Evolutionary conservation across 2,113 vertebrate species (phyloP), one percentile per base, ranked within the genome.

Genomic region (Jacana jacana): DNA sequence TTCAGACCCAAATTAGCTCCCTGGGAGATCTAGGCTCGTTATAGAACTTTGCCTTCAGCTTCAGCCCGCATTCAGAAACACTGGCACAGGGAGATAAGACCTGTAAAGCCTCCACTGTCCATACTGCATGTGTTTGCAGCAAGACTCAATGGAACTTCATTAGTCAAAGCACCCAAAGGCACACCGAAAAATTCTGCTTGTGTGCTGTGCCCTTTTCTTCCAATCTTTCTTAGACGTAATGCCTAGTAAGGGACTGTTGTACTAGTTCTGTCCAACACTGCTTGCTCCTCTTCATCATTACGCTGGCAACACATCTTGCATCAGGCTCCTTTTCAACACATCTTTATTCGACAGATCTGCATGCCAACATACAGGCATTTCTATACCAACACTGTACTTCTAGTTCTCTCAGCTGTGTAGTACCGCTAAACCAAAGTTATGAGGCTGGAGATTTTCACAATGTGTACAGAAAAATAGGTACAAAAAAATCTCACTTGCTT

Each of bases 251-350:
- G 44, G n/a, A 75, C n/a, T n/a, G 27, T 13, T 23, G 5, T 54
- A 63, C 31, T 30, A 31, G 17, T 13, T 65, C 35, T 44, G 24
- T 30, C 40, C 39, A 79, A 8, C 27, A 16, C 13, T 27, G 77
- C 44, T 57, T 61, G 35, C 37, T 76, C 35, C 65, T 48, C 48
- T 37, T 60, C 57, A 48, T 40, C 2, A 0, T 70, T 24, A 24
- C 39, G 20, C 6, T 14, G 7, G 24, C 23, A 48, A 76, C 2
- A 7, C 35, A 60, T 28, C 42, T 48, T 16, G 19, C 0, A 4
- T 20, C 0, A 0, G 33, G 37, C 7, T 81, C 57, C 39, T 25
- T 51, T 65, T 44, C 0, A 1, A 65, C 0, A 0, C 13, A 37
- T 12, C n/a, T 64, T 54, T 16, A 4, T 9, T 14, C 64, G 23